Conservation (phyloP, 2,888 invertebrate species). For the Parnassius glacialis region DNA sequence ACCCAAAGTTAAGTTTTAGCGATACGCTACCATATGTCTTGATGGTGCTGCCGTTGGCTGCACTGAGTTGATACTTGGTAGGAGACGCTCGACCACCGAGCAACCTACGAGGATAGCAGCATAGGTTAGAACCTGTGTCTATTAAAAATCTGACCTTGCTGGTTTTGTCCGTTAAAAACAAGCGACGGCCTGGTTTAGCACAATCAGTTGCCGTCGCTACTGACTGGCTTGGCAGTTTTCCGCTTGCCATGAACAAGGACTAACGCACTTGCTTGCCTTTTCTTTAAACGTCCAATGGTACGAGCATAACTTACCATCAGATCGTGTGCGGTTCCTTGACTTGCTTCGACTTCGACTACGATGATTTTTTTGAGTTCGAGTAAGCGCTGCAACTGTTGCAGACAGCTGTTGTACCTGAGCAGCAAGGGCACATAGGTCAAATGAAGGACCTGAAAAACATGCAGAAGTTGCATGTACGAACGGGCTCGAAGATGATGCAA, state of each 20-base stretch:
- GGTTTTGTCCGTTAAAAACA: constrained; percentile 27
- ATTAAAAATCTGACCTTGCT: constrained; percentile 17
- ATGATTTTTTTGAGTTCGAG: not conserved
- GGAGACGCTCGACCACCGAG: too few species aligned
- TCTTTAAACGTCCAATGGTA: not conserved
- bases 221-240: constrained; percentile 27
- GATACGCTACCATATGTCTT: constrained; percentile 27
- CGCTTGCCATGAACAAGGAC: constrained; percentile 25
- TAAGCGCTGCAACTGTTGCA: not conserved
- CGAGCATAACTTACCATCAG: constrained; percentile 1
- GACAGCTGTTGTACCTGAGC: not conserved
- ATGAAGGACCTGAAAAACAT: too few species aligned
- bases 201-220: constrained; percentile 30
- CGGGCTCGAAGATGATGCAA: not conserved
- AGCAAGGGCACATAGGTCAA: too few species aligned
- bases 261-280: constrained; percentile 17
- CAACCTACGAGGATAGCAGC: constrained; percentile 15
- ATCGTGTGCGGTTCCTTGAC: not conserved
- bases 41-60: constrained; percentile 29
- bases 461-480: not conserved
- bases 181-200: constrained; percentile 20
- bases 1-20: constrained; percentile 24
- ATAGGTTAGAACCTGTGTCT: constrained; percentile 31
- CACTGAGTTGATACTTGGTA: constrained; percentile 25
- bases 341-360: not conserved